Base-by-base conservation (phyloP, 2,113 vertebrate genomes). In the Paramisgurnus dabryanus region DNA sequence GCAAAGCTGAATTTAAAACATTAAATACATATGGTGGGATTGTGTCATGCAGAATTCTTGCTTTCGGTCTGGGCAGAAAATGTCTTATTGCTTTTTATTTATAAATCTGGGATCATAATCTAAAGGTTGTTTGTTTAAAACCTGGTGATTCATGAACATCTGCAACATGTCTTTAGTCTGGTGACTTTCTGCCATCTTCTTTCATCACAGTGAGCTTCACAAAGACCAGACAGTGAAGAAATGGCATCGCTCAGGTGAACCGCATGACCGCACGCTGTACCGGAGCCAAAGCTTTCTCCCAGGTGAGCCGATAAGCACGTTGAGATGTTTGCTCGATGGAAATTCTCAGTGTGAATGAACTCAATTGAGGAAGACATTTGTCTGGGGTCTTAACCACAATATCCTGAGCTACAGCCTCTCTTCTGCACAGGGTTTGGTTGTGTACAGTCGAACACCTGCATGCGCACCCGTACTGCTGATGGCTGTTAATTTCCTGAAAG, bases 341-440 rank as follows among this genome's bases (percentile, higher is more conserved):
- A 82, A 66, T 64, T 80, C 67, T 47, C 17, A 68, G 34, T 81
- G 57, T 76, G 79, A 80, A 73, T 79, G 81, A 77, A 83, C 80
- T 86, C 84, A 89, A 85, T 88, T 88, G 85, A 91, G 91, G 90
- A 92, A 92, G 88, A 87, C 71, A 88, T 83, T 76, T 78, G 84
- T 81, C 86, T 85, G 83, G 87, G 88, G 87, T 88, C 84, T 87
- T 80, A 86, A 91, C 91, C 90, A 91, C 91, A 89, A 87, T 86
- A 92, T 93, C 91, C 91, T 93, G 88, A 92, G 83, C 84, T 18
- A 80, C 78, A 80, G 84, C 81, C 75, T 85, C 69, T 85, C 79
- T 81, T 87, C 72, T 80, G 50, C 47, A 76, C 61, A 81, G 76
- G 80, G 40, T 55, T 70, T 45, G 8, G 58, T 39, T 65, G 60